Evolutionary conservation across 2,797 vertebrate genomes (phyloP).

Genomic region (Buphagus erythrorhynchus): DNA sequence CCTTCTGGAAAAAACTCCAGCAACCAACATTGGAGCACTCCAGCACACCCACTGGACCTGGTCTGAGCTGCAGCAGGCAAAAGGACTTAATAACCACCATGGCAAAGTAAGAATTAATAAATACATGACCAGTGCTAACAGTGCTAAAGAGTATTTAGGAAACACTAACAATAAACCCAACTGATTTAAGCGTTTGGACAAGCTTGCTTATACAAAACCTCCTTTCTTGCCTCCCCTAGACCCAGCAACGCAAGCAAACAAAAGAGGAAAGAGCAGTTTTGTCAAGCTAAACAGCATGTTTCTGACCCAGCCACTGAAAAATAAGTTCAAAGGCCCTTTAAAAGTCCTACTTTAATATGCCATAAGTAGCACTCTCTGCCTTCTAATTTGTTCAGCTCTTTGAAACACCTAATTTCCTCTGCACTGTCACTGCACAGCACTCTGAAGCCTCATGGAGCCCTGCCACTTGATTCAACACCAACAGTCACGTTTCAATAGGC

Average conservation of each 20-base stretch:
- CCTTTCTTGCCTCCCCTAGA: not conserved
- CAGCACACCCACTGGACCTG: not conserved
- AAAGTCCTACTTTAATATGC: slow-evolving; percentile 52
- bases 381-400: slow-evolving; percentile 60
- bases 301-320: slow-evolving; percentile 22
- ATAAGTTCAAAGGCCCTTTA: slow-evolving; percentile 49
- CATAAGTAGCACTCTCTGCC: slow-evolving; percentile 15
- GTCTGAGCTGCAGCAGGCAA: not conserved
- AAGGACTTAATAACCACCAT: not conserved
- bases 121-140: not conserved
- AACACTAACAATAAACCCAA: not conserved
- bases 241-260: not conserved
- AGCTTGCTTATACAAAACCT: not conserved
- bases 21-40: not conserved
- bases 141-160: not conserved
- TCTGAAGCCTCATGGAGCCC: slow-evolving; percentile 34
- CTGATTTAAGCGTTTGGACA: not conserved
- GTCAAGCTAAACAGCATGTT: not conserved
- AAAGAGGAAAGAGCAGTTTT: not conserved
- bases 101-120: not conserved
- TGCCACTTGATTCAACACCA: slow-evolving; percentile 48
- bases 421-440: slow-evolving; percentile 35
- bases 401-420: slow-evolving; percentile 59
- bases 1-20: not conserved
- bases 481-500: slow-evolving; percentile 49